Conservation (phyloP, 1,140 invertebrate species). For the Drosophila melanogaster region Release_6_plus_ISO1_MT NT_037436.4:4302501-4303000, state of each 20-base stretch:
- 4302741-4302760: slow-evolving; percentile 44
- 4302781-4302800: slow-evolving; percentile 63
- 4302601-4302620: not conserved
- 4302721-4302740: slow-evolving; percentile 54
- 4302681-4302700: slow-evolving; percentile 75
- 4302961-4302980: slow-evolving; percentile 45
- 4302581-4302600: slow-evolving; percentile 70
- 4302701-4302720: slow-evolving; percentile 67
- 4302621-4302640: not conserved
- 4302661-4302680: slow-evolving; percentile 63
- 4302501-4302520: slow-evolving; percentile 50
- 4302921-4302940: slow-evolving; percentile 31
- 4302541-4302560: slow-evolving; percentile 61
- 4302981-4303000: slow-evolving; percentile 16
- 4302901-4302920: slow-evolving; percentile 41
- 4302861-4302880: slow-evolving; percentile 60
- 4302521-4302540: slow-evolving; percentile 46
- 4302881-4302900: slow-evolving; percentile 68
- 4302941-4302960: slow-evolving; percentile 38
- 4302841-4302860: slow-evolving; percentile 59
- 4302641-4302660: slow-evolving; percentile 70
- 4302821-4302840: slow-evolving; percentile 42
- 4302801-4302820: slow-evolving; percentile 75
- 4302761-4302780: slow-evolving; percentile 57
- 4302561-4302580: slow-evolving; percentile 81